phyloP scores from a whole-genome alignment of 2,113 vertebrate species.

The Oreocharis arfaki region DNA sequence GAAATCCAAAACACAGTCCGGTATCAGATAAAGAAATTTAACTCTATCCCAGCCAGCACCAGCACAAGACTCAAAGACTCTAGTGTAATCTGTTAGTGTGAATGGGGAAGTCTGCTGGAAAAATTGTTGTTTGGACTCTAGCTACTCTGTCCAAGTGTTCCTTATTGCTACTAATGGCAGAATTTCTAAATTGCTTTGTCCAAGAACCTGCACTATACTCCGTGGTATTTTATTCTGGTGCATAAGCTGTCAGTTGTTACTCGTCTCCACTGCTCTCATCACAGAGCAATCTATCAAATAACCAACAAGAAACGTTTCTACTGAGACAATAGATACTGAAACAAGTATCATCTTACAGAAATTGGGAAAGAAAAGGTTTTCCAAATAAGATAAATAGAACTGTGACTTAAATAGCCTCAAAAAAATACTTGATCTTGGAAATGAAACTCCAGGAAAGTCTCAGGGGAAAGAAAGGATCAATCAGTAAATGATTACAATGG shows the following conservation, averaged over 20 bases:
- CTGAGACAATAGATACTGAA: not conserved
- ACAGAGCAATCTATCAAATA: not conserved
- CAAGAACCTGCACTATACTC: not conserved
- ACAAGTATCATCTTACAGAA: not conserved
- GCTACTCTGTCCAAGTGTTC: not conserved
- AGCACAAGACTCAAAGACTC: not conserved
- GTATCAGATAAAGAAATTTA: not conserved
- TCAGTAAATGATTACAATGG: not conserved
- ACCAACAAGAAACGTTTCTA: not conserved
- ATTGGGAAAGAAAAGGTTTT: not conserved
- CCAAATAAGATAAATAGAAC: not conserved
- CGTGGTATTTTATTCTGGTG: rapidly evolving
- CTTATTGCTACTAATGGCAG: not conserved
- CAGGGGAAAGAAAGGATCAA: not conserved
- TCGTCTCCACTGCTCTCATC: not conserved
- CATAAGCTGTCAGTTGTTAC: not conserved
- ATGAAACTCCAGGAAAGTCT: not conserved
- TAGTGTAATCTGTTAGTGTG: not conserved
- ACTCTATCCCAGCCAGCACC: not conserved
- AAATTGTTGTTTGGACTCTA: not conserved
- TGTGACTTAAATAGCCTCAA: not conserved
- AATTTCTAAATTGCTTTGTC: not conserved
- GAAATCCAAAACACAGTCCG: not conserved
- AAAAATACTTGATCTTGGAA: not conserved
- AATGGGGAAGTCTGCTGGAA: not conserved